A percentile compares a stretch with the other conserved stretches of the same genome.
Conservation (phyloP, 1,140 invertebrate species). For the Muscidifurax raptorellus region DNA sequence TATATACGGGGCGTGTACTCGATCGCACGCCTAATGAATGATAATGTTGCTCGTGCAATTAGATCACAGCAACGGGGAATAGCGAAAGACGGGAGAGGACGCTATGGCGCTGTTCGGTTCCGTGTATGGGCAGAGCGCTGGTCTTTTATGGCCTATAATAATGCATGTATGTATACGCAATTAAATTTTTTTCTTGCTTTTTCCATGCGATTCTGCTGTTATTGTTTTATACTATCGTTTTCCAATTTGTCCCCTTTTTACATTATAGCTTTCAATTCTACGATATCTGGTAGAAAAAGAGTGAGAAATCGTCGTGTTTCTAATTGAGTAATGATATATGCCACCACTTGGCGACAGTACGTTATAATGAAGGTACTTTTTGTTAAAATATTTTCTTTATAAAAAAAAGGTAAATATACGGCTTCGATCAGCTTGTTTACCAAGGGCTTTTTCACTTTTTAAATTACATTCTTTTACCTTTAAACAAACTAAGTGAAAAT, state of each 20-base stretch:
- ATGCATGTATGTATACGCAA: neutral
- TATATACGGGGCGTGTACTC: neutral
- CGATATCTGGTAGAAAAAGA: too few species aligned
- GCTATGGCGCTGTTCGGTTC: neutral
- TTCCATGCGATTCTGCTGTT: neutral
- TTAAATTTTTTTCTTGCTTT: neutral
- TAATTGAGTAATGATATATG: too few species aligned
- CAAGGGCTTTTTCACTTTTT: too few species aligned
- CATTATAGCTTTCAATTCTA: too few species aligned
- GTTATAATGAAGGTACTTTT: too few species aligned
- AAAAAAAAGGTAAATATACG: too few species aligned
- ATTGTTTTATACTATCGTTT: neutral
- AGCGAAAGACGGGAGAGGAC: neutral
- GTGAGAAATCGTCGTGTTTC: too few species aligned
- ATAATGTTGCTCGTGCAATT: constrained; percentile 36
- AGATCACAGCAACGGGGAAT: constrained; percentile 13
- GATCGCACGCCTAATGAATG: constrained; percentile 38
- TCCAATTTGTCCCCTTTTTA: neutral
- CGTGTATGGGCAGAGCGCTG: neutral
- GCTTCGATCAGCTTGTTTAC: too few species aligned
- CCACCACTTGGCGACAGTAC: too few species aligned
- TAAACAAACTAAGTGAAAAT: too few species aligned
- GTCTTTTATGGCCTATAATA: neutral
- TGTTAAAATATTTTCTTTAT: too few species aligned
- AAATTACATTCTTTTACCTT: too few species aligned